These are phyloP conservation scores for Muscidifurax raptorellus DNA, from an alignment of 1,140 invertebrate genomes.

Conservation along the genomic window DNA sequence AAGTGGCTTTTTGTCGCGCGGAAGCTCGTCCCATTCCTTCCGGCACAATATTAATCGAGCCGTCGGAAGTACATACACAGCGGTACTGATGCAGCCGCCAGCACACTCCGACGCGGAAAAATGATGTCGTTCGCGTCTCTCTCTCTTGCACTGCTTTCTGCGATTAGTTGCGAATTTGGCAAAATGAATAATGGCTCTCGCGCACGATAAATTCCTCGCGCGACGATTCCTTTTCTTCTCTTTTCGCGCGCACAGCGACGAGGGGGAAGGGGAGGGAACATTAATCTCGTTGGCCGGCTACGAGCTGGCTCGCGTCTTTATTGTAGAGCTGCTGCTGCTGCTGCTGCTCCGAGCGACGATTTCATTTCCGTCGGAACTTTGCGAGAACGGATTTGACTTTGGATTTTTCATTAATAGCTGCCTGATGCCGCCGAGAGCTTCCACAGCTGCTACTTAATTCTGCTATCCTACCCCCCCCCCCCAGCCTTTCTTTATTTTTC, in stretches of 20 bases:
- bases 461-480: background rate
- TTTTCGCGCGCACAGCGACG: background rate
- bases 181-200: background rate
- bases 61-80: background rate
- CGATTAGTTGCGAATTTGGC: constrained; percentile 9
- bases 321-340: background rate
- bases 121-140: background rate
- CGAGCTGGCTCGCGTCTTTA: background rate
- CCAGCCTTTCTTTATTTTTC: background rate
- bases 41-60: constrained; percentile 1
- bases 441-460: background rate
- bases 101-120: background rate
- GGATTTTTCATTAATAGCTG: constrained; percentile 36
- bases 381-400: background rate
- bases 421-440: background rate
- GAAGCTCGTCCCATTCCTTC: background rate
- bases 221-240: background rate
- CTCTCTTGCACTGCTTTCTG: background rate
- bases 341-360: constrained; percentile 7
- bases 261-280: background rate
- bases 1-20: background rate
- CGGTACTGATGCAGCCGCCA: background rate
- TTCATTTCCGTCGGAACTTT: constrained; percentile 29
- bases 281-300: constrained; percentile 18
- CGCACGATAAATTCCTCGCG: constrained; percentile 7